These are phyloP conservation scores for Noctua janthe DNA, from an alignment of 2,888 invertebrate genomes.

Conservation along the genomic window DNA sequence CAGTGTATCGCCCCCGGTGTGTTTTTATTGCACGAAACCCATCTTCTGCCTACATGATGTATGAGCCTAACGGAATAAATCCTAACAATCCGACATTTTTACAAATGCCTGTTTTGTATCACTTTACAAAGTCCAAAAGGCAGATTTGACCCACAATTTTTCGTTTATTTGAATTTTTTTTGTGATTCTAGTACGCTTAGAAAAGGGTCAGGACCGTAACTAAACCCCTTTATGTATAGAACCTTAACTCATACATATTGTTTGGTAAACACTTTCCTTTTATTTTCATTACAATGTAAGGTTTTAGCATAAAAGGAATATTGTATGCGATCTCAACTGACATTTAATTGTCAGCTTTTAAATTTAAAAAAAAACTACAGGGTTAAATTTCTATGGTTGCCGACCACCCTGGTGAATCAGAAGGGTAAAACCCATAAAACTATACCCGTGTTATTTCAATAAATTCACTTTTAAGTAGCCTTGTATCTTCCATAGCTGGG, in stretches of 20 bases:
- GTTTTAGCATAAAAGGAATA: conserved; percentile 1
- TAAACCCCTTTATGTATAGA: conserved; percentile 45
- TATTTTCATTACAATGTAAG: conserved; percentile 22
- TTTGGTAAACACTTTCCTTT: conserved; percentile 30
- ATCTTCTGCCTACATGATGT: too few relatives aligned
- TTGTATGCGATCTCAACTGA: background rate
- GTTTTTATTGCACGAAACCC: too few relatives aligned
- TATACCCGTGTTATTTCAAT: background rate
- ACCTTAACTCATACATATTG: conserved; percentile 48
- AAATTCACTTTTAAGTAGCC: too few relatives aligned
- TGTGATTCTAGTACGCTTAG: conserved; percentile 37
- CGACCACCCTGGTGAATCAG: background rate
- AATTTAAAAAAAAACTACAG: too few relatives aligned
- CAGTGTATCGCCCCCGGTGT: too few relatives aligned
- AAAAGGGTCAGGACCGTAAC: conserved; percentile 49
- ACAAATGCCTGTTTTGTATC: conserved; percentile 23
- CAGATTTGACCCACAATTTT: conserved; percentile 17
- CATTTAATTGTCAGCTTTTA: background rate
- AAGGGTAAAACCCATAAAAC: background rate
- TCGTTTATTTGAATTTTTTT: conserved; percentile 37
- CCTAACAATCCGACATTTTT: too few relatives aligned
- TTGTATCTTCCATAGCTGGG: too few relatives aligned
- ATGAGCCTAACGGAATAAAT: too few relatives aligned
- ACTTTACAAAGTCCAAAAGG: conserved; percentile 33
- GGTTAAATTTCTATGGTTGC: too few relatives aligned